Conservation (phyloP, 1,140 invertebrate genomes). For the Ylistrum balloti region DNA sequence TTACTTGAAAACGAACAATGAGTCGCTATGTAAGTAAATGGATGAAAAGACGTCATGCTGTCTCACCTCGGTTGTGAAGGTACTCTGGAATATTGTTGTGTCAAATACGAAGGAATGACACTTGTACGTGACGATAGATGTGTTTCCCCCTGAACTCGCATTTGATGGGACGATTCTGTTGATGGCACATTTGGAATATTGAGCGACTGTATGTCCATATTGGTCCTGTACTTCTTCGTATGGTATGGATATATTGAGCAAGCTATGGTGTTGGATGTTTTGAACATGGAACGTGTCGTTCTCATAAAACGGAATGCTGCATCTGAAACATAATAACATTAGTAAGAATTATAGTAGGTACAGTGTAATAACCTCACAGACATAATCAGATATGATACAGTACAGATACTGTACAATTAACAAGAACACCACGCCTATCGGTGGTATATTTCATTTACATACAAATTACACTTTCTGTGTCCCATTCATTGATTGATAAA, state of each 20-base stretch:
- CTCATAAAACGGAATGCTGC: slow-evolving; percentile 39
- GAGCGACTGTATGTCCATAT: neutral
- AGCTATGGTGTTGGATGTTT: neutral
- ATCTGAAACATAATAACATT: slow-evolving; percentile 33
- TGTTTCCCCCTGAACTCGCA: neutral
- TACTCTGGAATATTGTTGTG: slow-evolving; percentile 3
- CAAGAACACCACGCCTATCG: too few species aligned
- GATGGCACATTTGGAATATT: neutral
- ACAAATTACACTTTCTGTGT: too few species aligned
- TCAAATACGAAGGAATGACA: neutral
- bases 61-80: neutral
- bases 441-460: too few species aligned
- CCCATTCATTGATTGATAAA: too few species aligned
- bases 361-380: too few species aligned
- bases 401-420: too few species aligned
- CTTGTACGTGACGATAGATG: neutral
- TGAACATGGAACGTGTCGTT: slow-evolving; percentile 54
- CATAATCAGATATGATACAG: too few species aligned
- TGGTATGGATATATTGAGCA: slow-evolving; percentile 49
- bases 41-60: too few species aligned
- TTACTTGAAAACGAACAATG: too few species aligned
- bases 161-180: neutral
- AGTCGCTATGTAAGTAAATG: too few species aligned
- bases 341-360: too few species aligned
- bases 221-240: neutral